Base-by-base conservation (phyloP, 2,888 invertebrate species). In the Formica aserva region DNA sequence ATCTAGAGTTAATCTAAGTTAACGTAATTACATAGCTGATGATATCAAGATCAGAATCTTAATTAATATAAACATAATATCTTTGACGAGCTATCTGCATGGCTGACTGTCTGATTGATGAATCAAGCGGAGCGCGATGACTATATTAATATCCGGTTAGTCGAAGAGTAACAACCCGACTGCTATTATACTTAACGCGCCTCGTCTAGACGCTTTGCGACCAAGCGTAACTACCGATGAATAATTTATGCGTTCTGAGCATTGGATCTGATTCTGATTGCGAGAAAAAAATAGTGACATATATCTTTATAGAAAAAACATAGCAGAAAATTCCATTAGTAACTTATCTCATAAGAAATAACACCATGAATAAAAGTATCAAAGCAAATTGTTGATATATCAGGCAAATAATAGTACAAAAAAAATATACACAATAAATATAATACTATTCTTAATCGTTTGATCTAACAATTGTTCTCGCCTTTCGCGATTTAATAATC, bases 141-240 rank as follows among this genome's bases (percentile, higher is more conserved):
- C 52, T 74, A 76, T 71, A 84, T 85, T 81, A 85, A 83, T 87
- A 86, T 87, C 87, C 88, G 86, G 88, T 86, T 84, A 29, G 78
- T 29, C 32, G n/a, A 60, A 57, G 63, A 45, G 48, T 82, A 65
- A 72, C 72, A 81, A 66, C 65, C 57, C 81, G 71, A 45, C 55
- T 48, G 71, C 71, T 86, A 87, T 90, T 91, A 90, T 82, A 82
- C 77, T 83, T 87, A 83, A 86, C 84, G 82, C 74, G 75, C 84
- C 81, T 87, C 85, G 91, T 91, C 91, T 90, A 90, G 90, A 91
- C 91, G 87, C 84, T 85, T 66, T 77, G 86, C 86, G 72, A 81
- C 65, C 81, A 85, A 77, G 85, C 72, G 86, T 90, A 90, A 90
- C 90, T 71, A 81, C 78, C 86, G 87, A 91, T 91, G 91, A 91